Percentiles rank a stretch among this genome's conserved stretches.
Evolutionary conservation across 2,888 invertebrate genomes (phyloP).

Genomic region (Pristionchus maxplancki): DNA sequence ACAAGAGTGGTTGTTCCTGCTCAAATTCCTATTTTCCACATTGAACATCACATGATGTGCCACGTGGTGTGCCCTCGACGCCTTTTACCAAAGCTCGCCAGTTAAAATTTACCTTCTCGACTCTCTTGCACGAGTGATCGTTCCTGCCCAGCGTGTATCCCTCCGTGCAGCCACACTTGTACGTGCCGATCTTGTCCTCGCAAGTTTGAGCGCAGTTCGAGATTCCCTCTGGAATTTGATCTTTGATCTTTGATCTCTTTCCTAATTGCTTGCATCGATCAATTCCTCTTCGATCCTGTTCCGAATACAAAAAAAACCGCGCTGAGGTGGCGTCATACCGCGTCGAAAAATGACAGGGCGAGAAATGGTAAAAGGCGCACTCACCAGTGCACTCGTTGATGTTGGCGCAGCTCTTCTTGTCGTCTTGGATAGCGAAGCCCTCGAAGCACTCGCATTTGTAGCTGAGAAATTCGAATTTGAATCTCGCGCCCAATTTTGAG

Average conservation of each 20-base stretch:
- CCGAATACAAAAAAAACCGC: no score
- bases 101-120: conserved; percentile 82
- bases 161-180: conserved; percentile 95
- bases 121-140: conserved; percentile 91
- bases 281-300: not conserved
- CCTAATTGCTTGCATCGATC: no score
- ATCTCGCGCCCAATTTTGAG: not conserved
- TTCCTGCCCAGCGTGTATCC: conserved; percentile 91
- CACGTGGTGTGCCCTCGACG: not conserved
- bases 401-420: conserved; percentile 82
- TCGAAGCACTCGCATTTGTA: conserved; percentile 95
- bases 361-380: no score
- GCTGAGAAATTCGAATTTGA: conserved; percentile 24
- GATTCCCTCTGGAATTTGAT: conserved; percentile 83
- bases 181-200: conserved; percentile 94
- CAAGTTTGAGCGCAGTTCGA: conserved; percentile 93
- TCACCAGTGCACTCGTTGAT: conserved; percentile 73
- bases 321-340: no score
- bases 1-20: not conserved
- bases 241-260: not conserved
- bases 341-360: not conserved
- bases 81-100: not conserved
- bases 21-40: not conserved
- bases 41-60: not conserved
- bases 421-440: conserved; percentile 85